These are phyloP conservation scores for Oligia fasciuncula DNA, from an alignment of 2,888 invertebrate genomes.

Conservation along the genomic window DNA sequence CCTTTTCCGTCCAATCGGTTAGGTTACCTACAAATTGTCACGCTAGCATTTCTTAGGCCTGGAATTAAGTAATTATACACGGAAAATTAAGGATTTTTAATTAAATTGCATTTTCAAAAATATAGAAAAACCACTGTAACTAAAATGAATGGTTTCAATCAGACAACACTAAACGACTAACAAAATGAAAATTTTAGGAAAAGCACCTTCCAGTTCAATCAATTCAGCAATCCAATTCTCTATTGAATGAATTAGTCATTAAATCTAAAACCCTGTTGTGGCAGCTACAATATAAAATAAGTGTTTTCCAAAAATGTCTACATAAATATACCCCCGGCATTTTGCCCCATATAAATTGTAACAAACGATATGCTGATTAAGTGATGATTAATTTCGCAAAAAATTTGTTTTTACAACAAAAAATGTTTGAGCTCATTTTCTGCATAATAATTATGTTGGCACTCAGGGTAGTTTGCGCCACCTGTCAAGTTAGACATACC, in stretches of 20 bases:
- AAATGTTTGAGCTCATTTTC: constrained; percentile 23
- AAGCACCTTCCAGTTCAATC: neutral
- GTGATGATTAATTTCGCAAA: constrained; percentile 50
- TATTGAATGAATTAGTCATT: constrained; percentile 22
- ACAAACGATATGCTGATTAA: constrained; percentile 34
- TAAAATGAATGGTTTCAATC: neutral
- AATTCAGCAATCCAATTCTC: neutral
- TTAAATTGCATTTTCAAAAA: neutral
- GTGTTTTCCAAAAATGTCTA: constrained; percentile 12
- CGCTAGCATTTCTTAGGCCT: too few relatives aligned
- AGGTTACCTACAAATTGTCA: too few relatives aligned
- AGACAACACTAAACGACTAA: neutral
- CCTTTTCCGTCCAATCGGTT: too few relatives aligned
- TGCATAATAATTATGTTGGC: constrained; percentile 40
- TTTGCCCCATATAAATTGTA: constrained; percentile 13
- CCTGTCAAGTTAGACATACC: constrained; percentile 43
- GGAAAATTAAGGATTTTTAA: neutral
- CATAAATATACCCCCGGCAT: constrained; percentile 10
- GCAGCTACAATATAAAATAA: constrained; percentile 15
- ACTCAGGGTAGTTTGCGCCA: constrained; percentile 23
- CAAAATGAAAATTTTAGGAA: neutral
- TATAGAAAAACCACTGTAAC: neutral
- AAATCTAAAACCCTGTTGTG: neutral
- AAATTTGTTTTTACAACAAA: constrained; percentile 21
- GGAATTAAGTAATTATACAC: neutral